phyloP scores from a whole-genome alignment of 2,888 invertebrate species.

The Spodoptera picta region DNA sequence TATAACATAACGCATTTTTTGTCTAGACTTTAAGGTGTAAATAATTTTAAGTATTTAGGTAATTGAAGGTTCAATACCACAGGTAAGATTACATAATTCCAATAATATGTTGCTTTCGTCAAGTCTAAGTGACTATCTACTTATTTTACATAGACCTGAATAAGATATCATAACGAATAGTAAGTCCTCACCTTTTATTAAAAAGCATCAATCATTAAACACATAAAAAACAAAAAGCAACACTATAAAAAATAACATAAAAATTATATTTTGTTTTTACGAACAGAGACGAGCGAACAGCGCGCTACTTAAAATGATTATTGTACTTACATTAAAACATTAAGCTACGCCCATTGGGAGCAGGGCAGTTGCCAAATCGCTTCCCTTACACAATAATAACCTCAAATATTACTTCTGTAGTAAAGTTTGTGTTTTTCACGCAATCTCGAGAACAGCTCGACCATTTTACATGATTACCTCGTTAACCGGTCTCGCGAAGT shows the following conservation, averaged over 20 bases:
- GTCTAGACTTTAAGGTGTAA: no score
- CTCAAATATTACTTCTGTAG: conserved; percentile 31
- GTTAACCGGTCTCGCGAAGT: conserved; percentile 37
- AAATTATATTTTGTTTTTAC: conserved; percentile 32
- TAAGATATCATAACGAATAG: no score
- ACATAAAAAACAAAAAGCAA: conserved; percentile 8
- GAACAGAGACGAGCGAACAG: conserved; percentile 32
- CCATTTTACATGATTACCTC: conserved; percentile 45
- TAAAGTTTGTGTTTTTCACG: conserved; percentile 39
- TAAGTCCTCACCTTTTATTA: conserved; percentile 2
- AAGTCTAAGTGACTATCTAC: no score
- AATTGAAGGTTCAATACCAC: no score
- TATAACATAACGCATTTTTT: no score
- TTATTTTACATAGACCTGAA: no score
- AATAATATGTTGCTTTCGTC: no score
- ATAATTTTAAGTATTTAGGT: no score
- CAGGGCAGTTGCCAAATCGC: conserved; percentile 42
- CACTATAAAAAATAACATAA: conserved; percentile 32
- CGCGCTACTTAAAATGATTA: conserved; percentile 39
- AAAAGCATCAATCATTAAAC: conserved; percentile 18
- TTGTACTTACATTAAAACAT: conserved; percentile 40
- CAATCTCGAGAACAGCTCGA: conserved; percentile 41
- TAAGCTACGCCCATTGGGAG: conserved; percentile 27
- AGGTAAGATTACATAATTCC: no score
- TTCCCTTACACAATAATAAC: conserved; percentile 24